phyloP scores from a whole-genome alignment of 2,797 vertebrate genomes.

The Cetoscarus ocellatus region DNA sequence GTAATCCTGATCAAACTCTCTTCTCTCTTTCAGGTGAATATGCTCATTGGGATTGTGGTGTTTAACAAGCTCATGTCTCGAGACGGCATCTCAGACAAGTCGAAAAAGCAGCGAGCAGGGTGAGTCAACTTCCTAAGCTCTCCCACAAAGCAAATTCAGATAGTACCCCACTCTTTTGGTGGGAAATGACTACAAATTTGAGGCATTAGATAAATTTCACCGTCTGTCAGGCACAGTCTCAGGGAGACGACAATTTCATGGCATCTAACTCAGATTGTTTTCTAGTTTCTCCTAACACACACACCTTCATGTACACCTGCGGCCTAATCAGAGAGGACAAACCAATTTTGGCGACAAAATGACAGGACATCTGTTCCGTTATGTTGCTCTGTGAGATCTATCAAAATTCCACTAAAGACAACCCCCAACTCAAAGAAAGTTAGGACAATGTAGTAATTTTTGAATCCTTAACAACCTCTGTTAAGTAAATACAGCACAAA shows the following conservation, averaged over 20 bases:
- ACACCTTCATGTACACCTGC: conserved; percentile 47
- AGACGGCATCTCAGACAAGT: conserved; percentile 98
- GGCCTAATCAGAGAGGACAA: conserved; percentile 28
- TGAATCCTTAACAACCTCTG: too few relatives aligned
- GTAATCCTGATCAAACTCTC: conserved; percentile 23
- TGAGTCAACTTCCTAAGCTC: conserved; percentile 81
- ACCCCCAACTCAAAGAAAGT: too few relatives aligned
- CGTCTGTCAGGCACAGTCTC: conserved; percentile 42
- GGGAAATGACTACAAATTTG: conserved; percentile 27
- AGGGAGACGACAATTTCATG: conserved; percentile 26
- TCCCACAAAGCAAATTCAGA: conserved; percentile 3
- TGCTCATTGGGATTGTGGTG: conserved; percentile 98
- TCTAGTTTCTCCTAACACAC: conserved; percentile 36
- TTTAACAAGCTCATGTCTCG: conserved; percentile 99
- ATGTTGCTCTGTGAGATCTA: conserved; percentile 36
- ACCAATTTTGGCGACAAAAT: conserved; percentile 57
- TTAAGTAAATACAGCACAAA: too few relatives aligned
- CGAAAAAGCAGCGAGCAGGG: conserved; percentile 99
- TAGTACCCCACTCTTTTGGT: conserved; percentile 10
- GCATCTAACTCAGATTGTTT: conserved; percentile 31
- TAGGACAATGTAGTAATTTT: too few relatives aligned
- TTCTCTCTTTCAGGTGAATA: conserved; percentile 90
- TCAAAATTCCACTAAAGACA: conserved; percentile 10
- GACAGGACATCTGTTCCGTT: conserved; percentile 60
- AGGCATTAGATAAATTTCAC: conserved; percentile 35